phyloP scores from a whole-genome alignment of 2,888 invertebrate genomes.

The Ptychoptera albimana region DNA sequence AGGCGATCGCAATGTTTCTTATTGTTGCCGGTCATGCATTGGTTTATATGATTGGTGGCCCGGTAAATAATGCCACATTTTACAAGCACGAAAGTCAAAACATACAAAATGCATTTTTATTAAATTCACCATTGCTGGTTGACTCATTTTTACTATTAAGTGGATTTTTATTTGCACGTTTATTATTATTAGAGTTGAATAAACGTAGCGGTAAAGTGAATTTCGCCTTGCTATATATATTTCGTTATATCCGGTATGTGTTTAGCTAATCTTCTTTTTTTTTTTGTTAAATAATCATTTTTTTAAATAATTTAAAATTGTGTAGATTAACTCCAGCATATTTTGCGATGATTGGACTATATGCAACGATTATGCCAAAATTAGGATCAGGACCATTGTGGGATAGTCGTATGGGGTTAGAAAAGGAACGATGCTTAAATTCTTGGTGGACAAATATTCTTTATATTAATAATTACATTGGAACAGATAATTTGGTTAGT shows the following conservation, averaged over 20 bases:
- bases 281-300: background rate
- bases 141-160: constrained; percentile 55
- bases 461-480: constrained; percentile 57
- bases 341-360: constrained; percentile 50
- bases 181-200: constrained; percentile 49
- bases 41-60: constrained; percentile 48
- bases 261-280: constrained; percentile 10
- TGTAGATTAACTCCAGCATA: constrained; percentile 58
- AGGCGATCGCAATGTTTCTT: constrained; percentile 48
- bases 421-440: constrained; percentile 38
- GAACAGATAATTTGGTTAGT: constrained; percentile 33
- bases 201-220: constrained; percentile 46
- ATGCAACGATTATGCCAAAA: constrained; percentile 53
- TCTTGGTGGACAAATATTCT: constrained; percentile 63
- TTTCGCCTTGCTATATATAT: constrained; percentile 41
- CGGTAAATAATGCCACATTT: constrained; percentile 47
- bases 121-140: constrained; percentile 53
- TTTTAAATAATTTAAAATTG: constrained; percentile 13
- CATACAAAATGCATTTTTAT: constrained; percentile 41
- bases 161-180: constrained; percentile 50
- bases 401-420: constrained; percentile 41
- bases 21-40: constrained; percentile 51
- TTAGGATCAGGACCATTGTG: constrained; percentile 61
- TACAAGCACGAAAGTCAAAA: constrained; percentile 25
- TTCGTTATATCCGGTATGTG: constrained; percentile 50